A percentile compares a stretch with the other conserved stretches of the same genome.
phyloP scores from a whole-genome alignment of 2,888 invertebrate species.

The Heliconius ethilla region DNA sequence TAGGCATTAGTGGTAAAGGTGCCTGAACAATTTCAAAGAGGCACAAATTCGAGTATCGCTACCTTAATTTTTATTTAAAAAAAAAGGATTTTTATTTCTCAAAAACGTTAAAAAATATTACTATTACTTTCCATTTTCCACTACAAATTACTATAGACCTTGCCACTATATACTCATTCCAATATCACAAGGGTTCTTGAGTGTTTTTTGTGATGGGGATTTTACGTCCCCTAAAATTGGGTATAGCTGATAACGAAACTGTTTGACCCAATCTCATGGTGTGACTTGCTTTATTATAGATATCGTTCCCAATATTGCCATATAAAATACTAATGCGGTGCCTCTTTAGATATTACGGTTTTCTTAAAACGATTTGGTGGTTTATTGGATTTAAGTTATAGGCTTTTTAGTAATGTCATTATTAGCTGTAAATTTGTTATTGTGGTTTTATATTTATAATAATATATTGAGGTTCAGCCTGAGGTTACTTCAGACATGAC shows the following conservation, averaged over 20 bases:
- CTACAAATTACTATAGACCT: neutral
- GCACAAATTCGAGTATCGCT: too few species aligned
- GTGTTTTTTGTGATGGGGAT: too few species aligned
- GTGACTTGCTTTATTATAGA: neutral
- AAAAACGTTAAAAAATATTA: neutral
- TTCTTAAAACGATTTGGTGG: neutral
- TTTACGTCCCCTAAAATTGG: neutral
- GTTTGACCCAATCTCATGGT: neutral
- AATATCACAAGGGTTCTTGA: neutral
- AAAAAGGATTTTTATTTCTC: too few species aligned
- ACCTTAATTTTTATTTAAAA: too few species aligned
- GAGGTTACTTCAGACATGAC: too few species aligned
- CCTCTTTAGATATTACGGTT: neutral
- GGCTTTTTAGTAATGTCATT: too few species aligned
- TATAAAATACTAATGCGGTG: slow-evolving; percentile 2
- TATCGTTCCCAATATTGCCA: slow-evolving; percentile 3
- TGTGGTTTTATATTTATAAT: too few species aligned
- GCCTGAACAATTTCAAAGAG: too few species aligned
- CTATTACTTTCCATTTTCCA: neutral
- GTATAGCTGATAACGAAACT: neutral
- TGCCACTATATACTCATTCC: neutral
- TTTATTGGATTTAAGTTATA: too few species aligned
- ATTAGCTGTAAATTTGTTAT: too few species aligned
- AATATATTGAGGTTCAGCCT: too few species aligned
- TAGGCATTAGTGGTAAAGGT: too few species aligned